These are phyloP conservation scores for Pelosia muscerda DNA, from an alignment of 2,888 invertebrate genomes.

Conservation along the genomic window DNA sequence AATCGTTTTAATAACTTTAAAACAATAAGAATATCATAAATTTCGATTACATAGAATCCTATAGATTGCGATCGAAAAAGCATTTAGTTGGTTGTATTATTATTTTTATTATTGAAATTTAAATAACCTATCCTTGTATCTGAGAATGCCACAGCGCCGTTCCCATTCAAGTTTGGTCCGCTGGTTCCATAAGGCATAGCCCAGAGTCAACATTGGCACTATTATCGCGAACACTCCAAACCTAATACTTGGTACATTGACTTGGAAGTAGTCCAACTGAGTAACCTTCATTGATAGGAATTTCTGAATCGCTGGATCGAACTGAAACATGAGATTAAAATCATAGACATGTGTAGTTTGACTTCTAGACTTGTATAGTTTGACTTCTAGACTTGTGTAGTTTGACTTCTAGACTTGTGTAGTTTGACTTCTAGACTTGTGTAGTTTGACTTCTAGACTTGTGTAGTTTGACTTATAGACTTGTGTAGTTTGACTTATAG, in stretches of 20 bases:
- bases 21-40: too few relatives aligned
- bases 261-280: slow-evolving; percentile 88
- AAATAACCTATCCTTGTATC: slow-evolving; percentile 90
- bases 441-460: too few relatives aligned
- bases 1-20: too few relatives aligned
- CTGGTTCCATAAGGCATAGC: slow-evolving; percentile 79
- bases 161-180: slow-evolving; percentile 83
- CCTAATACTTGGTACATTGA: slow-evolving; percentile 83
- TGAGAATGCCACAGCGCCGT: slow-evolving; percentile 89
- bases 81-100: too few relatives aligned
- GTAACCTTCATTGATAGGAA: slow-evolving; percentile 89
- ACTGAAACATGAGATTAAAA: slow-evolving; percentile 82
- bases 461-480: too few relatives aligned
- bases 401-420: too few relatives aligned
- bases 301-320: slow-evolving; percentile 91
- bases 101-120: slow-evolving; percentile 82
- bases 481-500: too few relatives aligned
- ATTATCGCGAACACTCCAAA: slow-evolving; percentile 77
- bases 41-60: too few relatives aligned
- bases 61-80: too few relatives aligned
- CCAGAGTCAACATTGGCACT: slow-evolving; percentile 83
- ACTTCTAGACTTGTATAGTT: too few relatives aligned
- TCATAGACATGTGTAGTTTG: not conserved
- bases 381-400: too few relatives aligned
- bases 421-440: too few relatives aligned